Base-by-base conservation (phyloP, 2,113 vertebrate species). In the Talpa occidentalis region DNA sequence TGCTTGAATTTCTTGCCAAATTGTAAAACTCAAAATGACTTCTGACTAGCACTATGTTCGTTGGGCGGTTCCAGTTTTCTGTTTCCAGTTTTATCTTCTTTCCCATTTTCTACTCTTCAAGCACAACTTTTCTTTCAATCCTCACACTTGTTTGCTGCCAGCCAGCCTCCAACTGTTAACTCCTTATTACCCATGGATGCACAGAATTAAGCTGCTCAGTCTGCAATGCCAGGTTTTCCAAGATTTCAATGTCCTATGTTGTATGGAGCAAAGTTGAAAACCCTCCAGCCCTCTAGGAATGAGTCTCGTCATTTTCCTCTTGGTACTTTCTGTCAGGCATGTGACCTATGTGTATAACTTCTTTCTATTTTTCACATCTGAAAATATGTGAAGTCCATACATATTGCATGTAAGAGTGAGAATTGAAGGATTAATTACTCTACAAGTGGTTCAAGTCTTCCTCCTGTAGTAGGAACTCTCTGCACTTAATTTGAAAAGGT, bases 1-100 rank as follows among this genome's bases (percentile, higher is more conserved):
- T 69, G 12, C 12, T 93, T 86, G 78, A 40, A 81, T 66, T 78
- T 69, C 35, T 74, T 70, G 16, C 19, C 35, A 94, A 88, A 88
- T 62, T 6, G 40, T 93, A 93, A 94, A 73, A 64, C 1, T n/a
- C 7, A 49, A 21, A 60, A 32, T 73, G 35, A 81, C 9, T 81
- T 78, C 28, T 35, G 79, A 62, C 5, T 19, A 52, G 3, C 28
- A 24, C 66, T 81, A 56, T 52, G 5, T 59, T 85, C 62, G 22
- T 60, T 37, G 5, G 5, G 1, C 42, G 30, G 5, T 16, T 47
- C 30, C 47, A 76, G 15, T 30, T 73, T 78, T 66, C 42, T 62
- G 4, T 52, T 86, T 79, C n/a, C 16, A 44, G 17, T 49, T 15
- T 82, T 21, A 49, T 62, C 21, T 59, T 92, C 10, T 84, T 88